phyloP scores from a whole-genome alignment of 2,113 vertebrate species.

The Sprattus sprattus region DNA sequence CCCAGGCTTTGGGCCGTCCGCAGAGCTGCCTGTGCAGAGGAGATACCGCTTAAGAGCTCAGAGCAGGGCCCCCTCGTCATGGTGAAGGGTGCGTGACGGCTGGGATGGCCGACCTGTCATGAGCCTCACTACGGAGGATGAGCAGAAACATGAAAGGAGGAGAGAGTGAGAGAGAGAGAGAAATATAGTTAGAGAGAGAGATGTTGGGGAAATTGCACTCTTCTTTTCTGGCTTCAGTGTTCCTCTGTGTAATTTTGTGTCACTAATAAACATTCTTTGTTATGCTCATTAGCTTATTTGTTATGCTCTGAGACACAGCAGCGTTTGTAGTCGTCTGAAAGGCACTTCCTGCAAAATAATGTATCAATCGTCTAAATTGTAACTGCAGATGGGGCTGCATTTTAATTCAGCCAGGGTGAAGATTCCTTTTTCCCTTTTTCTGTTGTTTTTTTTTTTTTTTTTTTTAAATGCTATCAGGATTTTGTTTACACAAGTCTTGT shows the following conservation, averaged over 20 bases:
- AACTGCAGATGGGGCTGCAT: background rate
- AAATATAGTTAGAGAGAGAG: background rate
- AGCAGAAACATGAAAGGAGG: background rate
- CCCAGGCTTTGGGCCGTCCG: background rate
- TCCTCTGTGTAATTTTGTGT: background rate
- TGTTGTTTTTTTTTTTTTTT: background rate
- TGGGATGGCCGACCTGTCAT: constrained; percentile 30
- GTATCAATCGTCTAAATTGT: constrained; percentile 7
- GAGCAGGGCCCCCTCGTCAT: constrained; percentile 24
- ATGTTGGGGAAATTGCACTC: background rate
- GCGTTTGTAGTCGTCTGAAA: background rate
- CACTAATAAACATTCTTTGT: background rate
- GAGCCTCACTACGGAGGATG: background rate
- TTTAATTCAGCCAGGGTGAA: background rate
- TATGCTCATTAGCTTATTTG: constrained; percentile 12
- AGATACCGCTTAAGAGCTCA: constrained; percentile 25
- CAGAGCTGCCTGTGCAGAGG: constrained; percentile 1
- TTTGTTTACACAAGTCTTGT: constrained; percentile 9
- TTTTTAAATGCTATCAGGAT: background rate
- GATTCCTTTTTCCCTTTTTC: background rate
- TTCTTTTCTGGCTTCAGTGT: background rate
- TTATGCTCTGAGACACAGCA: background rate
- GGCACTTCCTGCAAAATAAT: background rate
- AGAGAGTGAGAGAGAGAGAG: background rate
- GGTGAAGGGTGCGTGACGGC: background rate